Percentiles rank a stretch among this genome's conserved stretches.
Conservation (phyloP, 2,797 vertebrate species). For the Triplophysa bombifrons region DNA sequence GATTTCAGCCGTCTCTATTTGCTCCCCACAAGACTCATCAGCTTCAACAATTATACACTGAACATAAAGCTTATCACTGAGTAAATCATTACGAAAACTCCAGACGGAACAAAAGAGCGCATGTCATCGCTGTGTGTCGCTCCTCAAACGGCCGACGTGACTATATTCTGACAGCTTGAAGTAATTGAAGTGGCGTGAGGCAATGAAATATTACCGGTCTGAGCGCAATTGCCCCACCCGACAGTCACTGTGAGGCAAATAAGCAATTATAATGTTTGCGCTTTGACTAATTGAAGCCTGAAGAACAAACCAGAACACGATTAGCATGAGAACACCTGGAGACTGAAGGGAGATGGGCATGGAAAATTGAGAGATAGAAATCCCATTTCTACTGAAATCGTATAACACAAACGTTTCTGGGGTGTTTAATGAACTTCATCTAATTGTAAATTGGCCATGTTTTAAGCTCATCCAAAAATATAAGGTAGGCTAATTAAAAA, state of each 20-base stretch:
- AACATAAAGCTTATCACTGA: background rate
- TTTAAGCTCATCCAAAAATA: too few relatives aligned
- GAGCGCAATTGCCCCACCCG: slow-evolving; percentile 63
- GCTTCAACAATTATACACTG: background rate
- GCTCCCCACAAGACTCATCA: background rate
- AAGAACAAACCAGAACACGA: slow-evolving; percentile 62
- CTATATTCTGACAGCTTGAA: slow-evolving; percentile 50
- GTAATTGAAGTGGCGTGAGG: slow-evolving; percentile 50
- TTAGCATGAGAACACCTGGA: slow-evolving; percentile 68
- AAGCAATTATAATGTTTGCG: slow-evolving; percentile 70
- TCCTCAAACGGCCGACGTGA: slow-evolving; percentile 11
- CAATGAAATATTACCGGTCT: slow-evolving; percentile 73
- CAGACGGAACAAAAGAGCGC: background rate
- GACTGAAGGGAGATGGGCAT: slow-evolving; percentile 44
- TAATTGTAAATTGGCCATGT: too few relatives aligned
- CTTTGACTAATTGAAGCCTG: slow-evolving; percentile 71
- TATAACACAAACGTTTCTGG: too few relatives aligned
- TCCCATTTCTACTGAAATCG: too few relatives aligned
- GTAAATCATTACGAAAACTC: background rate
- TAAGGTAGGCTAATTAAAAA: too few relatives aligned
- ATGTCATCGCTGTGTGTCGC: background rate
- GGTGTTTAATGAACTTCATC: too few relatives aligned
- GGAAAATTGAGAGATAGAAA: too few relatives aligned
- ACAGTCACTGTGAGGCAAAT: slow-evolving; percentile 68
- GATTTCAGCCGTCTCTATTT: background rate